Evolutionary conservation across 1,140 invertebrate species (phyloP).

Genomic region (Caenorhabditis briggsae): DNA sequence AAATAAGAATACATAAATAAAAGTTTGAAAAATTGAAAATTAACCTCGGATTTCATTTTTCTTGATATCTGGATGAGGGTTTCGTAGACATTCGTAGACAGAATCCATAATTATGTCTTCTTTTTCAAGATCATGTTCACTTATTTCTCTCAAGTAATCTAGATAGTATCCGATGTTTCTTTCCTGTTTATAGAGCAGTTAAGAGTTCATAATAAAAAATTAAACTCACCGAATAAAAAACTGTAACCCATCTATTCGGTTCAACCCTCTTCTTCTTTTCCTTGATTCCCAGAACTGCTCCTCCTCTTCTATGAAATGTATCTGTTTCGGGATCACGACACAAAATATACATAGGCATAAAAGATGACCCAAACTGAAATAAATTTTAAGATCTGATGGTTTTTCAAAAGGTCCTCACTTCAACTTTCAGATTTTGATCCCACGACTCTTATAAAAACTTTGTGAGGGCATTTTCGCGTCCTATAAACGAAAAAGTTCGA

Average conservation of each 20-base stretch:
- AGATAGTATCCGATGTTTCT: neutral
- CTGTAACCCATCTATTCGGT: neutral
- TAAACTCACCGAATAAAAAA: neutral
- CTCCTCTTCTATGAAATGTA: conserved; percentile 10
- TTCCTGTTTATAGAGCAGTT: neutral
- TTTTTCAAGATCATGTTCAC: neutral
- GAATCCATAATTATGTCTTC: too few species aligned
- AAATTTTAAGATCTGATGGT: neutral
- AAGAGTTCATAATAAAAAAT: neutral
- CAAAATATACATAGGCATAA: neutral
- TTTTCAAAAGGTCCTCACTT: neutral
- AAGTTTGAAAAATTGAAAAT: too few species aligned
- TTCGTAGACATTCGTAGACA: too few species aligned
- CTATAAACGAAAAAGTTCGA: neutral
- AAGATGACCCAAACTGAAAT: neutral
- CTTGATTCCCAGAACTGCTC: neutral
- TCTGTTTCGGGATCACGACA: neutral
- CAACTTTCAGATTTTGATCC: neutral
- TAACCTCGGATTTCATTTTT: too few species aligned
- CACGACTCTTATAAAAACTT: neutral
- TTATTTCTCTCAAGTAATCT: neutral
- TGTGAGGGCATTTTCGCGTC: neutral
- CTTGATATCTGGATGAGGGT: too few species aligned
- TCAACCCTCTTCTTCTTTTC: neutral
- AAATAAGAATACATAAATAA: too few species aligned